A percentile compares a stretch with the other conserved stretches of the same genome.
Evolutionary conservation across 2,888 invertebrate species (phyloP).

Genomic region (Operophtera brumata): DNA sequence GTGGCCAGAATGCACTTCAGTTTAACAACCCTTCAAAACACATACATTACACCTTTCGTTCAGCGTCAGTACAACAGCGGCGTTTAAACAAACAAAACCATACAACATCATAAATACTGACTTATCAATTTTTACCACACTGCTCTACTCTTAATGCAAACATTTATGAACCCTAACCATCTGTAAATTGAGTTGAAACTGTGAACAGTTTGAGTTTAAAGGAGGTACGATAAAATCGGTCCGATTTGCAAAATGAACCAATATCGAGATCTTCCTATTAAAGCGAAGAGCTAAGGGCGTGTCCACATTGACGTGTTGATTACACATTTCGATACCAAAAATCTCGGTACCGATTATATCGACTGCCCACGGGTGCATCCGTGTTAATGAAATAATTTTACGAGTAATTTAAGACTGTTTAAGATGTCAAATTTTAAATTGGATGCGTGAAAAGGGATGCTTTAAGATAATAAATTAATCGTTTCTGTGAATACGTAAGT

Average conservation of each 20-base stretch:
- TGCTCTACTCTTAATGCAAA: neutral
- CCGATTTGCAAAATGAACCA: slow-evolving; percentile 59
- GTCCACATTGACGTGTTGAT: slow-evolving; percentile 71
- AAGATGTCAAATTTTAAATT: slow-evolving; percentile 81
- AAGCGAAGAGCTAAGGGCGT: slow-evolving; percentile 68
- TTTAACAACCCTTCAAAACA: slow-evolving; percentile 15
- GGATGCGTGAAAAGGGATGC: slow-evolving; percentile 75
- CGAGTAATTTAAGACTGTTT: slow-evolving; percentile 78
- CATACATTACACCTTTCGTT: slow-evolving; percentile 23
- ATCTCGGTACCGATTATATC: slow-evolving; percentile 53
- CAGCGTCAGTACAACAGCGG: slow-evolving; percentile 27
- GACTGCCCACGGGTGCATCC: slow-evolving; percentile 54
- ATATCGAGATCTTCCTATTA: slow-evolving; percentile 73
- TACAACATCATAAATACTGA: slow-evolving; percentile 54
- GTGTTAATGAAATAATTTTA: slow-evolving; percentile 78
- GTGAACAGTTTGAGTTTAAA: neutral
- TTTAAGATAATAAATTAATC: slow-evolving; percentile 77
- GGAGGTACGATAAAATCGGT: slow-evolving; percentile 36
- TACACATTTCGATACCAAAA: slow-evolving; percentile 70
- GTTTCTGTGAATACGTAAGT: slow-evolving; percentile 63
- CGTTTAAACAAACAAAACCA: slow-evolving; percentile 47
- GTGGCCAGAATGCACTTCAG: slow-evolving; percentile 5
- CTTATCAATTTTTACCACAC: slow-evolving; percentile 45
- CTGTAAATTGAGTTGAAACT: slow-evolving; percentile 34
- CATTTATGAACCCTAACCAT: slow-evolving; percentile 2